Evolutionary conservation across 1,140 invertebrate genomes (phyloP), one percentile per base, ranked within the genome.

Genomic region (Cyclargus thomasi): DNA sequence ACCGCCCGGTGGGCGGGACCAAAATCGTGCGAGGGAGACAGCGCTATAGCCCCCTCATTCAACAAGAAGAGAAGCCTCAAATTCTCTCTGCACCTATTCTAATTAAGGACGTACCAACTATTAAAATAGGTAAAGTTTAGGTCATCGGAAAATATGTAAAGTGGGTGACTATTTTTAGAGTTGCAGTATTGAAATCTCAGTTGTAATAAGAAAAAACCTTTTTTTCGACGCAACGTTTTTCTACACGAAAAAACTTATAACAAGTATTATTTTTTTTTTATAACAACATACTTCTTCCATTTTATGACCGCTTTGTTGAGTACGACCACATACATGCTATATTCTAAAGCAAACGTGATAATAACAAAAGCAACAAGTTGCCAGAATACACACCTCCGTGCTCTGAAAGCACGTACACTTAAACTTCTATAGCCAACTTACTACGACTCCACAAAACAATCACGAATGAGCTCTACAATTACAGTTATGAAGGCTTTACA

Each of bases 91-190:
- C 81, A 80, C 80, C 74, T 76, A 78, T 87, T 88, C 81, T 86
- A 88, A 90, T 90, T 88, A 90, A 90, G 85, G 85, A 90, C 83
- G 87, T 86, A 84, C 84, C 85, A 86, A 86, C 87, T 90, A 86
- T 90, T 85, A 83, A 90, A 88, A 90, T 86, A 87, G 83, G 84
- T 82, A 85, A 82, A 76, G 79, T 17, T 66, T 59, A 59, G 55
- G 55, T 59, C 55, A 59, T 20, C 23, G 23, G 53, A 66, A 66
- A 66, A 59, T 59, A 20, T 59, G 55, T 59, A 59, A 11, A 20
- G 55, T 14, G 11, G 36, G 36, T 29, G 29, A 29, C 39, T 47
- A 47, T 47, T 47, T 16, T 47, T 14, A 47, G 3, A 47, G 36
- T 39, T 14, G 36, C 36, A 39, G 29, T 29, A 29, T 29, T 29